phyloP scores from a whole-genome alignment of 2,888 invertebrate species.

The Thysanoteuthis rhombus region DNA sequence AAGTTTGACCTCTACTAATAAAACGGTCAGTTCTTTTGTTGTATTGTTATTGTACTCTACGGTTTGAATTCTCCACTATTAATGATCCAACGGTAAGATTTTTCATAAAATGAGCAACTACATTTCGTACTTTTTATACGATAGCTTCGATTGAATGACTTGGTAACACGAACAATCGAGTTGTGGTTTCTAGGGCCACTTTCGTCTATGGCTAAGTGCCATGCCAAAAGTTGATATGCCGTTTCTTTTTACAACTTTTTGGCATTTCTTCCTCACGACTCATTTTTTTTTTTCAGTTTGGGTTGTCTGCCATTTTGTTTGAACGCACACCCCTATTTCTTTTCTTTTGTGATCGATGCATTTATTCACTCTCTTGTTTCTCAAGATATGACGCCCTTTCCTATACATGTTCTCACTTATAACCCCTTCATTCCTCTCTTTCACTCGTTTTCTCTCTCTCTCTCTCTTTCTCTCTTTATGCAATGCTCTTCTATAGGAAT shows the following conservation, averaged over 20 bases:
- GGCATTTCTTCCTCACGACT: not conserved
- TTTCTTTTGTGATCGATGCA: not conserved
- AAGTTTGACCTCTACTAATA: not conserved
- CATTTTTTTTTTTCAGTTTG: not conserved
- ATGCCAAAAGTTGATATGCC: not conserved
- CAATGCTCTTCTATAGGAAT: too few species aligned
- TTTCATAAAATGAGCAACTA: not conserved
- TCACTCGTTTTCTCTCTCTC: not conserved
- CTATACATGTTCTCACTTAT: not conserved
- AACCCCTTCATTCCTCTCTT: not conserved
- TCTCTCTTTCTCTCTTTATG: not conserved
- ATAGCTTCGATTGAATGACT: not conserved
- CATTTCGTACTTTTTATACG: not conserved
- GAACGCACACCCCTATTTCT: not conserved
- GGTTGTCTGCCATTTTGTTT: not conserved
- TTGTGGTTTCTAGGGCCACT: not conserved
- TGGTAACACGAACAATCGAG: not conserved
- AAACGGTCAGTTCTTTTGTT: not conserved
- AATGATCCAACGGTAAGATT: not conserved
- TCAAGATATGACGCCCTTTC: not conserved
- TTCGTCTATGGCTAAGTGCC: not conserved
- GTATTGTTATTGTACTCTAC: not conserved
- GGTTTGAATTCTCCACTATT: not conserved
- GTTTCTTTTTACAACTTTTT: not conserved
- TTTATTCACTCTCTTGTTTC: not conserved